Conservation (phyloP, 2,888 invertebrate species). For the Tolmerus cingulatus region DNA sequence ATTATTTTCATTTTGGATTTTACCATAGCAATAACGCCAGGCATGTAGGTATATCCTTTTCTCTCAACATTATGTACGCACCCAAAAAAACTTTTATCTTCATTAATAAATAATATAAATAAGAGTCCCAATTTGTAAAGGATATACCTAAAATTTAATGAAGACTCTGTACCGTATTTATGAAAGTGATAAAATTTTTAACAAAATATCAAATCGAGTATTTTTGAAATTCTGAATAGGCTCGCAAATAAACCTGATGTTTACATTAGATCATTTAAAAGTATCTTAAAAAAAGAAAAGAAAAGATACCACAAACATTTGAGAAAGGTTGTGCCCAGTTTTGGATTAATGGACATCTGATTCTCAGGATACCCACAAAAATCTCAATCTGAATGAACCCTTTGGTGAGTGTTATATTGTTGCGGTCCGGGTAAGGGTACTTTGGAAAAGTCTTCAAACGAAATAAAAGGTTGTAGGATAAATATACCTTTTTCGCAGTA, state of each 20-base stretch:
- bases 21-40: neutral
- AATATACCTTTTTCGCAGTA: constrained; percentile 91
- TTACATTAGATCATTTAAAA: neutral
- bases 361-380: neutral
- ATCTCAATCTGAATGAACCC: neutral
- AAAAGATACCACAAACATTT: neutral
- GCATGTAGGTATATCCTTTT: neutral
- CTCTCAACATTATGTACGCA: too few species aligned
- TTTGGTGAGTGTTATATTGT: neutral
- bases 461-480: neutral
- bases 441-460: neutral
- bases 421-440: neutral
- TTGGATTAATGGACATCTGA: neutral
- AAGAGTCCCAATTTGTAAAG: neutral
- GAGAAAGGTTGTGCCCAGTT: neutral
- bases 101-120: neutral
- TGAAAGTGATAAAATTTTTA: neutral
- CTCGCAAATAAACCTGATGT: neutral
- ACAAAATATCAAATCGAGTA: neutral
- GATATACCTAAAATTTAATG: neutral
- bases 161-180: neutral
- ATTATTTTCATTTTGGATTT: neutral
- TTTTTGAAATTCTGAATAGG: neutral
- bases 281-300: neutral
- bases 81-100: neutral